Evolutionary conservation across 2,797 vertebrate genomes (phyloP).

Genomic region (Oryzias sinensis): DNA sequence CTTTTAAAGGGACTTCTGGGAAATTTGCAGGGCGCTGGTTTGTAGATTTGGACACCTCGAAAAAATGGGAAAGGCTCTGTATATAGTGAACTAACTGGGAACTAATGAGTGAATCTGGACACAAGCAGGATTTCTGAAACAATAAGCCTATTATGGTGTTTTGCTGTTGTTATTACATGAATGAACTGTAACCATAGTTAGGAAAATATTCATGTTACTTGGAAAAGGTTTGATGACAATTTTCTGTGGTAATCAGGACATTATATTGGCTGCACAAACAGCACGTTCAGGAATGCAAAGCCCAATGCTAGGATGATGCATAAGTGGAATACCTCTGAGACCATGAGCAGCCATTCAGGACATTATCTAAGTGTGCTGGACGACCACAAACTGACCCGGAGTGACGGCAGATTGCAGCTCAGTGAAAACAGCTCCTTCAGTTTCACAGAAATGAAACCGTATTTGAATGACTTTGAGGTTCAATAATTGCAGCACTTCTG

Average conservation of each 20-base stretch:
- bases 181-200: slow-evolving; percentile 35
- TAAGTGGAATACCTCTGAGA: slow-evolving; percentile 55
- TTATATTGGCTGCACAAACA: slow-evolving; percentile 49
- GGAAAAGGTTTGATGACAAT: slow-evolving; percentile 20
- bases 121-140: neutral
- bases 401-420: too few relatives aligned
- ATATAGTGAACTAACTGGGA: too few relatives aligned
- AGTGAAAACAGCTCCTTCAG: slow-evolving; percentile 50
- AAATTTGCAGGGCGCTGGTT: too few relatives aligned
- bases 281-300: slow-evolving; percentile 54
- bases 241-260: slow-evolving; percentile 44
- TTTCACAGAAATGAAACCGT: slow-evolving; percentile 38
- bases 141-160: neutral
- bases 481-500: too few relatives aligned
- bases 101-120: too few relatives aligned
- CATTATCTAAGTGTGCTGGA: slow-evolving; percentile 65
- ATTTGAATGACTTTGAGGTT: slow-evolving; percentile 9
- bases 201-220: slow-evolving; percentile 39
- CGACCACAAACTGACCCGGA: slow-evolving; percentile 74
- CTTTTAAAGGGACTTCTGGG: too few relatives aligned
- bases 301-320: slow-evolving; percentile 59
- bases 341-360: slow-evolving; percentile 44
- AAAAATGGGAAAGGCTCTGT: too few relatives aligned
- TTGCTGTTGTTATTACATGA: slow-evolving; percentile 29
- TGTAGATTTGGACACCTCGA: too few relatives aligned